Base-by-base conservation (phyloP, 2,888 invertebrate species). In the Salpingus planirostris region DNA sequence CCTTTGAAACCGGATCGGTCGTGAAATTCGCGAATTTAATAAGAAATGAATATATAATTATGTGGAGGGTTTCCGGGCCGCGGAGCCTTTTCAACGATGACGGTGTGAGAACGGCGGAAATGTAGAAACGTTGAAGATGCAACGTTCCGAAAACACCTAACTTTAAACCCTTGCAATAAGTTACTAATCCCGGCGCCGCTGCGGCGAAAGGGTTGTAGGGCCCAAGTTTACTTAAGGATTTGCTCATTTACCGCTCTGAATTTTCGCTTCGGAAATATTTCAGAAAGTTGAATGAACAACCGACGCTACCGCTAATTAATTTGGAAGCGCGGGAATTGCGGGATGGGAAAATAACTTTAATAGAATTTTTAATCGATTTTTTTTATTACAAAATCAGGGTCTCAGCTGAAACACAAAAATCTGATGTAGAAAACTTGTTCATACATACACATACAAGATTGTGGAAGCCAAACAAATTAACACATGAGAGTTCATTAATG, bases 151-250 rank as follows among this genome's bases (percentile, higher is more conserved):
- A 10, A 27, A 25, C 25, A 39, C 35, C 35, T 35, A 39, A 39
- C 39, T 39, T 39, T 35, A 32, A 35, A 30, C 35, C 39, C 39
- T 36, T 34, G 29, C 55, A 52, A 53, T 54, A 56, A 55, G 58
- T 54, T 54, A 53, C 41, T 58, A 58, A 58, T 58, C 56, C 58
- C 45, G 31, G 34, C 47, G 45, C 43, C 46, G 50, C 47, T 50
- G 51, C 43, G 52, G 52, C 47, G 36, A 49, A 59, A 59, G 56
- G 58, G 58, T 55, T 57, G 47, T 40, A 33, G 38, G 46, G 41
- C 23, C 45, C 36, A 43, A 54, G 54, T 58, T 58, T 57, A 54
- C 52, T 38, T 38, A 52, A 49, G 54, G 58, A 58, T 58, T 54
- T 53, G 39, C 38, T 45, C 52, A 47, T 50, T 51, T 50, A 49